Conservation (phyloP, 2,888 invertebrate genomes). For the Phragmatobia fuliginosa region DNA sequence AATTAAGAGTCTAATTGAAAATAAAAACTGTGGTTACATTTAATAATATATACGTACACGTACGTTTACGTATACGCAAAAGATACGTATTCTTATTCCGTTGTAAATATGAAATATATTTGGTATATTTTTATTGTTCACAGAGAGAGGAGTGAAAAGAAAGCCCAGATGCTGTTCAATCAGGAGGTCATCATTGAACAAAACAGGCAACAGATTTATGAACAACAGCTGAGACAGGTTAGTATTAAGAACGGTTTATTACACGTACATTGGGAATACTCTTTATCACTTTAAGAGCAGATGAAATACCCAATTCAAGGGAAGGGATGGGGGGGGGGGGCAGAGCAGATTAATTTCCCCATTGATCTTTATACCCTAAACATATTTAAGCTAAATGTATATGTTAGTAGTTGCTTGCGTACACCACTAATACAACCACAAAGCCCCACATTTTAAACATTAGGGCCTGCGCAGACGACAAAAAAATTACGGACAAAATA, state of each 20-base stretch:
- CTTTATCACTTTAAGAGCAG: too few relatives aligned
- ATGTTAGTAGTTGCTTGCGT: too few relatives aligned
- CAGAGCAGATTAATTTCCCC: too few relatives aligned
- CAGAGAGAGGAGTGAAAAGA: constrained; percentile 88
- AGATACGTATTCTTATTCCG: neutral
- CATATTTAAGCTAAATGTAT: too few relatives aligned
- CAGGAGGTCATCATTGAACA: constrained; percentile 86
- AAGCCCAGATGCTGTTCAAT: constrained; percentile 87
- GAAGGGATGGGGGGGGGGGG: too few relatives aligned
- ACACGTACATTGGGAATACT: too few relatives aligned
- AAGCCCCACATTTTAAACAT: neutral
- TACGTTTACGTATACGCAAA: neutral
- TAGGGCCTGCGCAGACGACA: neutral
- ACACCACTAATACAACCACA: too few relatives aligned
- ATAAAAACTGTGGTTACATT: neutral
- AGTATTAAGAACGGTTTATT: constrained; percentile 32
- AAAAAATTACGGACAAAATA: too few relatives aligned
- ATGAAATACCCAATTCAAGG: too few relatives aligned
- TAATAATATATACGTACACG: neutral
- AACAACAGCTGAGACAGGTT: constrained; percentile 83
- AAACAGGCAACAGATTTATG: constrained; percentile 81
- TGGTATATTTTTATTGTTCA: constrained; percentile 4
- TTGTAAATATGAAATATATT: neutral
- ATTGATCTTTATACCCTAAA: too few relatives aligned
- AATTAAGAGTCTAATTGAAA: too few relatives aligned